Evolutionary conservation across 2,797 vertebrate genomes (phyloP), one percentile per base, ranked within the genome.

Genomic region (Fistularia commersonii): DNA sequence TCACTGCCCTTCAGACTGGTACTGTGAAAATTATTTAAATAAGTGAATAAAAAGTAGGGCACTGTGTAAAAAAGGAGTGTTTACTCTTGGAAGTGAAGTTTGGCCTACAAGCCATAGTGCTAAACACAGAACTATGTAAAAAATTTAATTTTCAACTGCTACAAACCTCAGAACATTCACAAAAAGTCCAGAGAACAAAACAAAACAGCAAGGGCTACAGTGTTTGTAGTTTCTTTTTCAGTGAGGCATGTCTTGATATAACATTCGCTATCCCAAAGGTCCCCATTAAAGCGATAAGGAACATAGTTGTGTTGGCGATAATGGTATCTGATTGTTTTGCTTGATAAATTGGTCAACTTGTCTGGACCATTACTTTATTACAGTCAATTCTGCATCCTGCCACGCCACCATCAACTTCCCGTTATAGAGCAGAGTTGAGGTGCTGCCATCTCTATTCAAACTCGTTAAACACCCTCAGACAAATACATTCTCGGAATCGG

Each of bases 221-320:
- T 68, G 69, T 83, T 83, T 79, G 48, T 56, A 57, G n/a, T 38
- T 37, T 63, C 51, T 66, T 58, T 54, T 46, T 58, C 59, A 57
- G 60, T 60, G 57, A 69, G 45, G 53, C 55, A 57, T 62, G 50
- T 66, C 69, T 78, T 49, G 32, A 57, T 79, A 56, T 34, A 60
- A 65, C 54, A 70, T 44, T 37, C 56, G 33, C 61, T 51, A 34
- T 74, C 70, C 53, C 60, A 55, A 63, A 74, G 35, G 48, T 42
- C 61, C 62, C 59, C 32, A 57, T 76, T 68, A 61, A 5, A 9
- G 37, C 50, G 72, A 84, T 78, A 77, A 69, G 57, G 34, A 32
- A 36, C 57, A 46, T 58, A 76, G 41, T 53, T 7, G 32, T 23
- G 45, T 39, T 5, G 12, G 37, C 51, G 53, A 64, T 45, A 48